These are phyloP conservation scores for Eueremaeus valkanovi DNA, from an alignment of 2,888 invertebrate genomes.

Conservation along the genomic window DNA sequence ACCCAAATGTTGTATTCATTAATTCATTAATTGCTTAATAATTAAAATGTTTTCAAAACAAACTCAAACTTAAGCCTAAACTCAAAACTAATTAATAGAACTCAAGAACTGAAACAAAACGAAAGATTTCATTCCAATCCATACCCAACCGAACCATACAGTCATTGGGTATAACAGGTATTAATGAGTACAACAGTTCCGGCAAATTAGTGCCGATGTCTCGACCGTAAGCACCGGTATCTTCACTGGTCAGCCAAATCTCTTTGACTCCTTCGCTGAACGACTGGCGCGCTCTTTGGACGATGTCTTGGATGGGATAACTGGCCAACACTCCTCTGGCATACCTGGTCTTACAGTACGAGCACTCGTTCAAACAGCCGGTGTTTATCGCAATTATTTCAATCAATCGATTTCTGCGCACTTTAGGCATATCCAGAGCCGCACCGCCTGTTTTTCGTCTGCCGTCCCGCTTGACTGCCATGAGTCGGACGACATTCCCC, in stretches of 20 bases:
- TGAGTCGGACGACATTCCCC: conserved; percentile 71
- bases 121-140: too few species aligned
- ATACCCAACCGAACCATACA: conserved; percentile 56
- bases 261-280: conserved; percentile 86
- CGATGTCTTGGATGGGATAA: conserved; percentile 82
- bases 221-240: conserved; percentile 94
- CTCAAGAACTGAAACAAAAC: background rate
- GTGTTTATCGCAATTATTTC: conserved; percentile 97
- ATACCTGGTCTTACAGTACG: conserved; percentile 97
- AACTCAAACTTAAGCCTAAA: too few species aligned
- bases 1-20: too few species aligned
- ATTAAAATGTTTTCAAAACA: too few species aligned
- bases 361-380: conserved; percentile 94
- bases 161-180: conserved; percentile 61
- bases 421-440: conserved; percentile 80
- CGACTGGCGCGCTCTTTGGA: conserved; percentile 77
- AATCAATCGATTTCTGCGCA: conserved; percentile 88
- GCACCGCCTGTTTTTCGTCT: conserved; percentile 77
- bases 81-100: too few species aligned
- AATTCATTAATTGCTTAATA: too few species aligned
- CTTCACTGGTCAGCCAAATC: conserved; percentile 96
- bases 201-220: conserved; percentile 87
- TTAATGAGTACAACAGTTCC: conserved; percentile 75
- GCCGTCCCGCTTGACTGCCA: conserved; percentile 77
- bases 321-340: conserved; percentile 95